phyloP scores from a whole-genome alignment of 2,113 vertebrate species.

The Melanostigma gelatinosum region DNA sequence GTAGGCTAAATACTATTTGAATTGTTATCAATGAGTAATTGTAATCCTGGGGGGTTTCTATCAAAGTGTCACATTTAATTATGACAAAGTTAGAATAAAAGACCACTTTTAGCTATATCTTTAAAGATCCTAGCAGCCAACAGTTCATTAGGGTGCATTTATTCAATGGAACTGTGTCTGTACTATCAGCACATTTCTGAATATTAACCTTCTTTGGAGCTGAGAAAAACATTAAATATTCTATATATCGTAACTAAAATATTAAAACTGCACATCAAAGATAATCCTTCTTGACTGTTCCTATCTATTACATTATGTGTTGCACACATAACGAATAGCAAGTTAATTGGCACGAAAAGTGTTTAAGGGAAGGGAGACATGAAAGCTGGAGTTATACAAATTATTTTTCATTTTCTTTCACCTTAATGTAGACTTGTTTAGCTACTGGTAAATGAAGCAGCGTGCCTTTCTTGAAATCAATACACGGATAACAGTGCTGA shows the following conservation, averaged over 20 bases:
- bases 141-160: conserved; percentile 13
- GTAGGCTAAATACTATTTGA: conserved; percentile 49
- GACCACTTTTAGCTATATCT: conserved; percentile 15
- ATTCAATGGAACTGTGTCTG: conserved; percentile 17
- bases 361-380: background rate
- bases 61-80: conserved; percentile 45
- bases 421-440: background rate
- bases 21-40: conserved; percentile 43
- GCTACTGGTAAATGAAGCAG: conserved; percentile 2
- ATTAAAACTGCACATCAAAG: conserved; percentile 41
- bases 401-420: background rate
- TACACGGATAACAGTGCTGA: conserved; percentile 16
- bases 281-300: background rate
- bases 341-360: background rate
- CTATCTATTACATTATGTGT: background rate
- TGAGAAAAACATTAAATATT: conserved; percentile 35
- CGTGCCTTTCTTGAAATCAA: conserved; percentile 11
- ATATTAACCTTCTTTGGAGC: conserved; percentile 19
- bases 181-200: conserved; percentile 36
- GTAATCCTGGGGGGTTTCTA: conserved; percentile 16
- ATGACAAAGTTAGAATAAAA: conserved; percentile 21
- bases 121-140: conserved; percentile 4
- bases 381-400: background rate
- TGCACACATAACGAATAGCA: background rate
- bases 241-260: conserved; percentile 28